phyloP scores from a whole-genome alignment of 2,888 invertebrate genomes.

The Achlya flavicornis region DNA sequence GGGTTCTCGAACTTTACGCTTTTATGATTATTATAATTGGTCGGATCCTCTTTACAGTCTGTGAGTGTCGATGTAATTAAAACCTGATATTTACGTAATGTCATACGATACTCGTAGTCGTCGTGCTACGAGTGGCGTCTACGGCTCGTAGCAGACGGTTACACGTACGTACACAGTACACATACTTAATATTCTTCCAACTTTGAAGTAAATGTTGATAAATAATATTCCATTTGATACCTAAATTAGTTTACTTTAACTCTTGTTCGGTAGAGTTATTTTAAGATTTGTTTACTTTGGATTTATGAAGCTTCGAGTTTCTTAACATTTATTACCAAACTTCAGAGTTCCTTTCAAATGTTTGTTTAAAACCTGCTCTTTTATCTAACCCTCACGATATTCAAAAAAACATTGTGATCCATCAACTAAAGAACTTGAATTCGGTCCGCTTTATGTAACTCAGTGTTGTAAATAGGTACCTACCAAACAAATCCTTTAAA shows the following conservation, averaged over 20 bases:
- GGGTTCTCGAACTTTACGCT: background rate
- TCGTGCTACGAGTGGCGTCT: too few relatives aligned
- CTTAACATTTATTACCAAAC: background rate
- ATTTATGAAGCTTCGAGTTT: background rate
- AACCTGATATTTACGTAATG: background rate
- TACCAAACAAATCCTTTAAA: conserved; percentile 27
- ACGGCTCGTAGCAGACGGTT: too few relatives aligned
- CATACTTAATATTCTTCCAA: background rate
- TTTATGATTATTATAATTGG: conserved; percentile 3
- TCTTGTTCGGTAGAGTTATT: background rate
- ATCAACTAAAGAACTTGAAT: conserved; percentile 26
- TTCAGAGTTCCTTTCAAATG: background rate
- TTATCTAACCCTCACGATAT: conserved; percentile 11
- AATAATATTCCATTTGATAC: too few relatives aligned
- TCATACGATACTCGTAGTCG: background rate
- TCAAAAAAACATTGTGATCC: conserved; percentile 7
- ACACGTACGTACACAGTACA: background rate
- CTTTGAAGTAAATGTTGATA: background rate
- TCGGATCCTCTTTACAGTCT: background rate
- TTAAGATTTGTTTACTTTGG: background rate
- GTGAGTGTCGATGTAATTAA: background rate
- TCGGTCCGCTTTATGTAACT: conserved; percentile 24
- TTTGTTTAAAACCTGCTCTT: background rate
- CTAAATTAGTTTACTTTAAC: background rate
- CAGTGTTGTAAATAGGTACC: conserved; percentile 23